Evolutionary conservation across 2,797 vertebrate species (phyloP).

Genomic region (Limnodromus scolopaceus): DNA sequence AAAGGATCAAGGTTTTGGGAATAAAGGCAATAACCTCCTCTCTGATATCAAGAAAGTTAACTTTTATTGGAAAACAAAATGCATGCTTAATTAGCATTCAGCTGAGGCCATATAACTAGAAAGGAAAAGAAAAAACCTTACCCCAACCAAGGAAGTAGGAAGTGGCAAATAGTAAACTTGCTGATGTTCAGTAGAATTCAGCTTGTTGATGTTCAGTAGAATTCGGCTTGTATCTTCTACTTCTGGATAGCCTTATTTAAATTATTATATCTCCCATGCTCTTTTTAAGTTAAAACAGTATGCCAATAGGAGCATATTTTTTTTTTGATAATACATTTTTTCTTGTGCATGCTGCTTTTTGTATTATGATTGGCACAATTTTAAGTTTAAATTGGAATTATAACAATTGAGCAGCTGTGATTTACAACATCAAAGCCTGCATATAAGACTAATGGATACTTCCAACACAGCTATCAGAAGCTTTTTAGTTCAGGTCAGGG

Average conservation of each 20-base stretch:
- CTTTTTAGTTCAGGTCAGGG: neutral
- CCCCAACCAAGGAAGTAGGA: neutral
- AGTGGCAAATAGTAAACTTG: neutral
- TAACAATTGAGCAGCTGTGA: neutral
- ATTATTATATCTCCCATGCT: neutral
- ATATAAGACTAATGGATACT: neutral
- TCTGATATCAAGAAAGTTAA: neutral
- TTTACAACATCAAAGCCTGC: neutral
- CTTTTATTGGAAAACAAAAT: neutral
- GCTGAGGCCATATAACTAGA: neutral
- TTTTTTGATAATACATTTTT: neutral
- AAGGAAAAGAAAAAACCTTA: neutral
- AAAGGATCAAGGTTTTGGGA: neutral
- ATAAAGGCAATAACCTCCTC: neutral
- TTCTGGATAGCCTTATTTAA: no score
- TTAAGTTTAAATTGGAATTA: neutral
- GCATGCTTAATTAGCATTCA: neutral
- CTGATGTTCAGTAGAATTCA: neutral
- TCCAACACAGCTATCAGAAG: neutral
- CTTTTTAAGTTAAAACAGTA: neutral
- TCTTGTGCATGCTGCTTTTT: neutral
- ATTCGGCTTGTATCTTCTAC: neutral
- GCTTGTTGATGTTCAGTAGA: neutral
- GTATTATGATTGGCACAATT: neutral
- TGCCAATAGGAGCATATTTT: neutral